Evolutionary conservation across 2,113 vertebrate genomes (phyloP).

Genomic region (Argyrosomus japonicus): DNA sequence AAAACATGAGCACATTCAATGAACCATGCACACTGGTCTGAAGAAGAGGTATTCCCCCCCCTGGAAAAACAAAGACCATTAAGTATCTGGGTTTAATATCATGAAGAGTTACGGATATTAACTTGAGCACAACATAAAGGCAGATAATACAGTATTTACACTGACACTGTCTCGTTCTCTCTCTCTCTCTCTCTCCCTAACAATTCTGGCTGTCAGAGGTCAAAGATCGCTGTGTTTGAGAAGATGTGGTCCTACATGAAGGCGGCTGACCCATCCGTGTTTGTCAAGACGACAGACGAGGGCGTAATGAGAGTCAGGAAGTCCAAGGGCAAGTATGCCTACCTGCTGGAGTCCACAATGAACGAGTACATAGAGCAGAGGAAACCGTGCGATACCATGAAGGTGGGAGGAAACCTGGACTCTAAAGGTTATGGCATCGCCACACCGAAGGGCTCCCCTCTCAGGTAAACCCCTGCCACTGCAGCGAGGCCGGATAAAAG

Average conservation of each 20-base stretch:
- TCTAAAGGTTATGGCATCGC: conserved; percentile 99
- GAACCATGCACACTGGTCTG: too few relatives aligned
- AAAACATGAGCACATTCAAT: too few relatives aligned
- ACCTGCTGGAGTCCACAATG: conserved; percentile 99
- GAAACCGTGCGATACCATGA: conserved; percentile 99
- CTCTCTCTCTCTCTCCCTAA: conserved; percentile 8
- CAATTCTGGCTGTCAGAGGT: conserved; percentile 81
- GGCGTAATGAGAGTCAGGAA: conserved; percentile 97
- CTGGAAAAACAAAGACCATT: neutral
- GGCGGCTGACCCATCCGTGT: conserved; percentile 96
- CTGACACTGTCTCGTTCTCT: neutral
- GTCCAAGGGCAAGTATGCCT: conserved; percentile 99
- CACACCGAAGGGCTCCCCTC: conserved; percentile 95
- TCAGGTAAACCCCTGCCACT: conserved; percentile 90
- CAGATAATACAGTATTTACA: neutral
- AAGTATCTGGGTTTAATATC: neutral
- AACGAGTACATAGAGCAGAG: conserved; percentile 99
- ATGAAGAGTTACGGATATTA: neutral
- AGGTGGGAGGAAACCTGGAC: conserved; percentile 99
- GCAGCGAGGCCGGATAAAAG: conserved; percentile 49
- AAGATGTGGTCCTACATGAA: conserved; percentile 99
- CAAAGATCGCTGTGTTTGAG: conserved; percentile 99
- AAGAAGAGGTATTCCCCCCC: too few relatives aligned
- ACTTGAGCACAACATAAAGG: neutral
- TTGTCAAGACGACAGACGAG: conserved; percentile 98